Conservation (phyloP, 2,888 invertebrate species). For the Eupithecia dodoneata region DNA sequence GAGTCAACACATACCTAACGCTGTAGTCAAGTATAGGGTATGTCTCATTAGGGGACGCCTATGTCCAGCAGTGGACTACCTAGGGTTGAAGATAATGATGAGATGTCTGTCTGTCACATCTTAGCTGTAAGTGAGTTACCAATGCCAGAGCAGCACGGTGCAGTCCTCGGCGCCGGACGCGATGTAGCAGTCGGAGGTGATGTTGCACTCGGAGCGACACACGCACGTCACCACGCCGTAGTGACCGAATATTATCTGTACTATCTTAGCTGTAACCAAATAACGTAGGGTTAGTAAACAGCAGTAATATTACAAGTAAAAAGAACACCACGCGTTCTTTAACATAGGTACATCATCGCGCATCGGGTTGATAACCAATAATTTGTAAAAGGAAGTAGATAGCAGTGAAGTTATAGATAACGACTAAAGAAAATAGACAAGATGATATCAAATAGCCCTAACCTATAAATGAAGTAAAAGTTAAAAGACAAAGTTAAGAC, state of each 20-base stretch:
- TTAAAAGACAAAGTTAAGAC: not conserved
- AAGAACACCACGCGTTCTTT: not conserved
- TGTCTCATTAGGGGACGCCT: not conserved
- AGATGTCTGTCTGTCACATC: slow-evolving; percentile 76
- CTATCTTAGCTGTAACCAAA: slow-evolving; percentile 91
- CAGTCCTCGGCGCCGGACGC: slow-evolving; percentile 99
- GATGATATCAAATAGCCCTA: not conserved
- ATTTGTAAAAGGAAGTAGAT: not conserved
- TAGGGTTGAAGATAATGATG: too few species aligned
- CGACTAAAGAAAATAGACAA: not conserved
- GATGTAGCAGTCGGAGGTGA: slow-evolving; percentile 99
- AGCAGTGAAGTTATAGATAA: not conserved
- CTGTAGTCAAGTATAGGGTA: not conserved
- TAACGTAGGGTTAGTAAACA: not conserved
- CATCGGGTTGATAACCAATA: not conserved
- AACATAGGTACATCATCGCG: not conserved
- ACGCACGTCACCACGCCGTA: slow-evolving; percentile 99
- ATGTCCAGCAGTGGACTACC: too few species aligned
- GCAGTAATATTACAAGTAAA: not conserved
- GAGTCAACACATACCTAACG: not conserved
- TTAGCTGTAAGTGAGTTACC: slow-evolving; percentile 92
- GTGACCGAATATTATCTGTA: slow-evolving; percentile 99
- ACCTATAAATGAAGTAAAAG: not conserved
- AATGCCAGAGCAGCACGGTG: slow-evolving; percentile 99
- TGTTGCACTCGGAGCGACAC: slow-evolving; percentile 98